phyloP scores from a whole-genome alignment of 2,797 vertebrate species.

The Brachyalestes nurse region DNA sequence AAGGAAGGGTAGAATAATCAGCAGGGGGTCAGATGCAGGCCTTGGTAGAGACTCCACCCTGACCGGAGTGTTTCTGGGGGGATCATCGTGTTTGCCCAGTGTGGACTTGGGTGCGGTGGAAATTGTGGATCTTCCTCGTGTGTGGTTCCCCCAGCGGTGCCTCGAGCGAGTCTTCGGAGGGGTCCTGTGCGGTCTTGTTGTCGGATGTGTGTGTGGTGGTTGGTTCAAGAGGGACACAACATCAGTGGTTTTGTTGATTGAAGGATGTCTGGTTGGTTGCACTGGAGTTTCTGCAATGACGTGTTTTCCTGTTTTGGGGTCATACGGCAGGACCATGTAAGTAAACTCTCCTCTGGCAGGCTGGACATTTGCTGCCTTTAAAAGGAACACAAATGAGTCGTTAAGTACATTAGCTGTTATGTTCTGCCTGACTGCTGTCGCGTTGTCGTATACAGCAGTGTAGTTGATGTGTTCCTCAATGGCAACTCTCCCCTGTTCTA shows the following conservation, averaged over 20 bases:
- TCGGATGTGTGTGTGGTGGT: conserved; percentile 66
- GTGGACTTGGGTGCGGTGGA: conserved; percentile 49
- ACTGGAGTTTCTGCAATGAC: conserved; percentile 57
- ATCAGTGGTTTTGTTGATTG: conserved; percentile 60
- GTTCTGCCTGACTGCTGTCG: conserved; percentile 51
- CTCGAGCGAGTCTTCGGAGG: conserved; percentile 65
- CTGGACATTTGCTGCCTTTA: conserved; percentile 86
- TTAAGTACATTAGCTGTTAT: conserved; percentile 73
- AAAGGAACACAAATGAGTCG: conserved; percentile 87
- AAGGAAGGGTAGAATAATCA: conserved; percentile 80
- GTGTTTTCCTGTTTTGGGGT: conserved; percentile 64
- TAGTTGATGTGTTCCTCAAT: conserved; percentile 82
- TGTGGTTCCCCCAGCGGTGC: conserved; percentile 71
- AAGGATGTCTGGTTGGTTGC: conserved; percentile 47
- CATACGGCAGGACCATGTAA: conserved; percentile 83
- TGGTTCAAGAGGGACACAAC: conserved; percentile 50
- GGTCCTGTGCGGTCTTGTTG: conserved; percentile 64
- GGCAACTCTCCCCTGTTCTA: conserved; percentile 81
- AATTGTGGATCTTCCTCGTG: conserved; percentile 56
- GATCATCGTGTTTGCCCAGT: conserved; percentile 56
- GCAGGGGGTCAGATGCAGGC: conserved; percentile 76
- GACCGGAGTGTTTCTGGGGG: conserved; percentile 55
- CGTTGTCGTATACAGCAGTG: conserved; percentile 50
- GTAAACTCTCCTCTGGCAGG: conserved; percentile 82
- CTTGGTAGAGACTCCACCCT: conserved; percentile 69